Evolutionary conservation across 2,797 vertebrate species (phyloP).

Genomic region (Myotis pilosus): DNA sequence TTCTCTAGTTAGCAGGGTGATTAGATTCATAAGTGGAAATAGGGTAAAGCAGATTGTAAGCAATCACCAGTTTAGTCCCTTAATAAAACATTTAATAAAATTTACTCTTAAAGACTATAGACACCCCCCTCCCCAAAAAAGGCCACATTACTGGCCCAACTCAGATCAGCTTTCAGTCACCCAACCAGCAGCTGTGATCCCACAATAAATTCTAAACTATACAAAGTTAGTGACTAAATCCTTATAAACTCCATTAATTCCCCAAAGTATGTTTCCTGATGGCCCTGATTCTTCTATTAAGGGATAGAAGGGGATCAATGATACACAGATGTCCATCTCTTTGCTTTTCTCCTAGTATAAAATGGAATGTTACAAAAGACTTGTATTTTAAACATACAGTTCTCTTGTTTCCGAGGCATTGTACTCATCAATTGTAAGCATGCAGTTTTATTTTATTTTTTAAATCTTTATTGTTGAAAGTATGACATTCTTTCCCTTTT

Average conservation of each 20-base stretch:
- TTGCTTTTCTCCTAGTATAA: conserved; percentile 39
- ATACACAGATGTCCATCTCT: background rate
- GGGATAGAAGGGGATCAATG: background rate
- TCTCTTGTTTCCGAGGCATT: background rate
- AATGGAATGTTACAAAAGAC: background rate
- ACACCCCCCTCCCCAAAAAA: no score
- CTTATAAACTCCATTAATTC: background rate
- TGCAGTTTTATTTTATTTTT: background rate
- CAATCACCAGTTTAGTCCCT: background rate
- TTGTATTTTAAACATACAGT: background rate
- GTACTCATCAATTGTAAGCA: background rate
- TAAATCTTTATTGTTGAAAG: no score
- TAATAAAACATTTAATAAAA: background rate
- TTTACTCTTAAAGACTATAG: background rate
- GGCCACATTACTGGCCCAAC: background rate
- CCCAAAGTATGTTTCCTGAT: background rate
- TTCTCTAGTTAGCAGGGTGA: background rate
- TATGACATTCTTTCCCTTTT: no score
- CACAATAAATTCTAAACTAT: background rate
- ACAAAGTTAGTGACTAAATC: background rate
- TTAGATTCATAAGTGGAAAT: background rate
- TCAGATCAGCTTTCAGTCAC: background rate
- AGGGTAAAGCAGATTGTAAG: background rate
- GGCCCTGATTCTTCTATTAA: background rate
- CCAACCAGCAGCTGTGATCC: background rate